Evolutionary conservation across 2,113 vertebrate genomes (phyloP), one percentile per base, ranked within the genome.

Genomic region (Albula goreensis): DNA sequence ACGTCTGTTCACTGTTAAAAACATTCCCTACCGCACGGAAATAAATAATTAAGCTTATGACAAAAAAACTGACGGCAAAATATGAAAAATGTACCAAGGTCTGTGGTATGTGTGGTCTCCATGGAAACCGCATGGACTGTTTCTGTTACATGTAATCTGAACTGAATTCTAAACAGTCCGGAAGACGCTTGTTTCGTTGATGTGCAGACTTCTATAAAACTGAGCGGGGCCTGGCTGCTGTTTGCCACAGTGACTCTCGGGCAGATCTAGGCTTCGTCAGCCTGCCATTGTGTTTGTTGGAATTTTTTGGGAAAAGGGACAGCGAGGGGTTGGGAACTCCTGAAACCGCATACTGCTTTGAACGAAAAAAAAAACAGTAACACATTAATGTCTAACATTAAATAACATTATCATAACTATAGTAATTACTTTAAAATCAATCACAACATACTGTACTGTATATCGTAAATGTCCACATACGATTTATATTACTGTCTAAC

Each of bases 221-320:
- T 31, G 70, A 31, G 70, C 1, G 70, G 10, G 5, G 4, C n/a
- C n/a, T 74, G 66, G 84, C 84, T 87, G 82, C 50, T 56, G 83
- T 85, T 90, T 90, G 93, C 94, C 92, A 90, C 93, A 94, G 93
- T 92, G 91, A 93, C 93, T 91, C 87, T 95, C 95, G 95, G 94
- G 91, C 89, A 88, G 94, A 92, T 96, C 95, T 96, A 95, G 92
- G 94, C 95, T 92, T 94, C 91, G 94, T 94, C 95, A 91, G 91
- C 95, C 96, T 96, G 95, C 96, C 97, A 97, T 96, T 96, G 96
- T 97, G 98, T 99, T 98, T 98, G 98, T 98, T 99, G 97, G 97
- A 98, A 97, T 95, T 92, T 91, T 41, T 41, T 41, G 31, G 90
- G 96, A 97, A 96, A 93, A 94, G 93, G 95, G 94, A 96, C 92